Conservation (phyloP, 2,797 vertebrate genomes). For the Caiman crocodilus region DNA sequence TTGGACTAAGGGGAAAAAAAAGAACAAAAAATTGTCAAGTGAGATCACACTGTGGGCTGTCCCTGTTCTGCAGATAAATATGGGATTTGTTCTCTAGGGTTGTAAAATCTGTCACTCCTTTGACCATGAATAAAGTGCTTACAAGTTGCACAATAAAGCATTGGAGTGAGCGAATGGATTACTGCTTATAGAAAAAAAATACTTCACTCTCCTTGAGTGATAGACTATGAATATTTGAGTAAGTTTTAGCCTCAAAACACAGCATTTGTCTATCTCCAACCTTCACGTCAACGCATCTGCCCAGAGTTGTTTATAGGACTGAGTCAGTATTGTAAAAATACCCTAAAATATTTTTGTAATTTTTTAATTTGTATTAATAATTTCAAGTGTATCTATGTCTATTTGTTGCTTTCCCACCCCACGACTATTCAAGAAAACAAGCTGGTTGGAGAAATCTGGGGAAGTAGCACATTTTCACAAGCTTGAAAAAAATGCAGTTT, state of each 20-base stretch:
- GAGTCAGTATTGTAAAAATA: not conserved
- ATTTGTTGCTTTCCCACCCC: not conserved
- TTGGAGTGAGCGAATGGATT: accelerated
- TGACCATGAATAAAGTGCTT: not conserved
- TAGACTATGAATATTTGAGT: not conserved
- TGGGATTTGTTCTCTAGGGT: accelerated
- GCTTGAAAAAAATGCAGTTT: not conserved
- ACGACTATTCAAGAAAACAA: not conserved
- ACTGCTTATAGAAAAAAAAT: not conserved
- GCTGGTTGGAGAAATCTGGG: not conserved
- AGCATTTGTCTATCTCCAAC: no score
- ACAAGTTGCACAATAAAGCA: not conserved
- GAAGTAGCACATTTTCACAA: not conserved
- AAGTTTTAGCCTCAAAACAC: no score
- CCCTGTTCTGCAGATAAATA: not conserved
- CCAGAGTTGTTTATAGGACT: not conserved
- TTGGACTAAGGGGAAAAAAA: not conserved
- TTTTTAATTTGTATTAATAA: not conserved
- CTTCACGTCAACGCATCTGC: not conserved
- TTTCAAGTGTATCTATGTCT: not conserved
- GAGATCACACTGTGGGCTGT: not conserved
- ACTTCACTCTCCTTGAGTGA: not conserved
- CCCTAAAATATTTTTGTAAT: not conserved
- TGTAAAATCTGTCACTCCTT: not conserved
- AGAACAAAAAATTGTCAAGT: not conserved